phyloP scores from a whole-genome alignment of 1,140 invertebrate genomes.

The Drosophila sucinea region DNA sequence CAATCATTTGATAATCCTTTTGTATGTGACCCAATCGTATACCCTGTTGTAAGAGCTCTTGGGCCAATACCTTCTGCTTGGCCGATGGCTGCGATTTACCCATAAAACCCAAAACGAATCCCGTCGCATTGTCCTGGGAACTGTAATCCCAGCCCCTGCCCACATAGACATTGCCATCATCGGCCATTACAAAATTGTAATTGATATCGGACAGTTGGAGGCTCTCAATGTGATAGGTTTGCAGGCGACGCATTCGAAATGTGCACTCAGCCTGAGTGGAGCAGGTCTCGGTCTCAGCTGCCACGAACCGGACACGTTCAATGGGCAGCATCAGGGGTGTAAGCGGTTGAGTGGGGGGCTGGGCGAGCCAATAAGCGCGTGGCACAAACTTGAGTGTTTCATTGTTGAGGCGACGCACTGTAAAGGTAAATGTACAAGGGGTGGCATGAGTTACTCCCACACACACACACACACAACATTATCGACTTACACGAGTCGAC shows the following conservation, averaged over 20 bases:
- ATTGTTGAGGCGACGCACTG: slow-evolving; percentile 60
- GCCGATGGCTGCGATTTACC: slow-evolving; percentile 23
- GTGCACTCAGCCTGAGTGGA: slow-evolving; percentile 56
- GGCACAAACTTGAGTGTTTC: slow-evolving; percentile 76
- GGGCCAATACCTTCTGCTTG: slow-evolving; percentile 39
- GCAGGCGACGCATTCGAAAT: slow-evolving; percentile 83
- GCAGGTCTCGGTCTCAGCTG: slow-evolving; percentile 33
- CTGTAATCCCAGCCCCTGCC: slow-evolving; percentile 87
- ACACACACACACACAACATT: neutral
- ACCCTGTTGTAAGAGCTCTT: slow-evolving; percentile 84
- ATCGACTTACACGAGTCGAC: slow-evolving; percentile 47
- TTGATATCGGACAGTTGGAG: slow-evolving; percentile 85
- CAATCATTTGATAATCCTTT: slow-evolving; percentile 86
- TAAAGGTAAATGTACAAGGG: neutral
- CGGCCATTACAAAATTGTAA: slow-evolving; percentile 91
- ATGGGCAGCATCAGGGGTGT: slow-evolving; percentile 82
- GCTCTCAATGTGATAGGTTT: slow-evolving; percentile 86
- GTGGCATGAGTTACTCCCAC: neutral
- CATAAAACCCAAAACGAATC: slow-evolving; percentile 53
- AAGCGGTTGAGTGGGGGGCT: slow-evolving; percentile 83
- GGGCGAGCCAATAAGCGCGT: slow-evolving; percentile 86
- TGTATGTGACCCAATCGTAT: slow-evolving; percentile 84
- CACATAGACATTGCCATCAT: slow-evolving; percentile 88
- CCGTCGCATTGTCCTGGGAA: slow-evolving; percentile 61
- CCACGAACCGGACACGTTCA: slow-evolving; percentile 79